phyloP scores from a whole-genome alignment of 2,113 vertebrate genomes.

The Nerophis ophidion region DNA sequence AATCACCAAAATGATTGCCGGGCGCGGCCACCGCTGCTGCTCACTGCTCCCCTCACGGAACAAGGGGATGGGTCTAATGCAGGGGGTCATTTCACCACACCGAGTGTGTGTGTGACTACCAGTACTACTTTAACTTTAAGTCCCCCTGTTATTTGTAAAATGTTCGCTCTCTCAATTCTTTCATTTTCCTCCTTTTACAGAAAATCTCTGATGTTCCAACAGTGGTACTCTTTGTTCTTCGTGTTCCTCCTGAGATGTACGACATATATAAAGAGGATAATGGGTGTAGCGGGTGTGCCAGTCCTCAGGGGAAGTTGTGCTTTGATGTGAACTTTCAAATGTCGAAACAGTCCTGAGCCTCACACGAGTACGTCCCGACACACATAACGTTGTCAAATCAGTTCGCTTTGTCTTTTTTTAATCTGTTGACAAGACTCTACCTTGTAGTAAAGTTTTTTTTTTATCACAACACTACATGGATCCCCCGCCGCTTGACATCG shows the following conservation, averaged over 20 bases:
- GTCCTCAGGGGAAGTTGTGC: neutral
- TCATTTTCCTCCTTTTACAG: neutral
- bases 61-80: too few species aligned
- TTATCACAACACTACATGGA: neutral
- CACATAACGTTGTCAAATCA: constrained; percentile 1
- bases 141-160: neutral
- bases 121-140: too few species aligned
- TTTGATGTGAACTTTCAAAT: constrained; percentile 6
- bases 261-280: constrained; percentile 4
- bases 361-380: neutral
- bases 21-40: too few species aligned
- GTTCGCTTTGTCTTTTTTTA: neutral
- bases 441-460: neutral
- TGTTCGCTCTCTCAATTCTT: neutral
- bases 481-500: neutral
- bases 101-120: too few species aligned
- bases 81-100: too few species aligned
- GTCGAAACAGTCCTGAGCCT: neutral
- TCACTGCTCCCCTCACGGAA: too few species aligned
- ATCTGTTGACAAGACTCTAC: neutral
- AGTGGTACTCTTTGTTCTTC: neutral
- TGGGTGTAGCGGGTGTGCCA: neutral
- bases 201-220: neutral
- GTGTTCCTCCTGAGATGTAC: neutral
- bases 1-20: too few species aligned